Conservation (phyloP, 2,888 invertebrate species). For the Aleiodes leptofemur region DNA sequence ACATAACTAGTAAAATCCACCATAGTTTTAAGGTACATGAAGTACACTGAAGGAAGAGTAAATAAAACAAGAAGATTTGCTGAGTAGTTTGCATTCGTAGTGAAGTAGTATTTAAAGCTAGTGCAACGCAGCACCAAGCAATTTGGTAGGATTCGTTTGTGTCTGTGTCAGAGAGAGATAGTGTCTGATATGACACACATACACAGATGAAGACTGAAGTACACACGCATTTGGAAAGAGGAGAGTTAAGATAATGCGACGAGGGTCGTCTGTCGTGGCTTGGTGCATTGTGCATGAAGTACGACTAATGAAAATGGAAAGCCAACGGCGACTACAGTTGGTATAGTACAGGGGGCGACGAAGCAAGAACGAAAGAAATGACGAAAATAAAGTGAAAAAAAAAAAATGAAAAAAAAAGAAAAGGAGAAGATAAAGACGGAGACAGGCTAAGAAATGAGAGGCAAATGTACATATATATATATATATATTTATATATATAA, state of each 20-base stretch:
- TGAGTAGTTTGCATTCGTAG: neutral
- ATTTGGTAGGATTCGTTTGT: slow-evolving; percentile 25
- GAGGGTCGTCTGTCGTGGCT: slow-evolving; percentile 60
- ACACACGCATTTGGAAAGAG: slow-evolving; percentile 39
- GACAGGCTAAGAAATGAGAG: slow-evolving; percentile 41
- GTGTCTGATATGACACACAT: slow-evolving; percentile 9
- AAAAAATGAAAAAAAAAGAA: neutral
- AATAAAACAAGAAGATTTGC: neutral
- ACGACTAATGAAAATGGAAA: slow-evolving; percentile 65
- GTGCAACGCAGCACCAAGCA: neutral
- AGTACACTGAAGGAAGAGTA: neutral
- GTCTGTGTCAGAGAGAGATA: neutral
- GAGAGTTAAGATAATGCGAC: slow-evolving; percentile 51
- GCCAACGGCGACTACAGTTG: slow-evolving; percentile 48
- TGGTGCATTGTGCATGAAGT: slow-evolving; percentile 62
- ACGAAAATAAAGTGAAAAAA: slow-evolving; percentile 35
- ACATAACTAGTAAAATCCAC: slow-evolving; percentile 2
- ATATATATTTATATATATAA: neutral
- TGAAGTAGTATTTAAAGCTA: neutral
- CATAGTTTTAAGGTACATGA: neutral
- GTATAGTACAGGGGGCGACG: slow-evolving; percentile 43
- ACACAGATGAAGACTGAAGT: slow-evolving; percentile 19
- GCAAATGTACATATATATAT: neutral
- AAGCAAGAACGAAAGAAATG: slow-evolving; percentile 47
- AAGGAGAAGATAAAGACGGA: slow-evolving; percentile 42